A percentile compares a stretch with the other conserved stretches of the same genome.
Conservation (phyloP, 2,113 vertebrate genomes). For the Columba livia region DNA sequence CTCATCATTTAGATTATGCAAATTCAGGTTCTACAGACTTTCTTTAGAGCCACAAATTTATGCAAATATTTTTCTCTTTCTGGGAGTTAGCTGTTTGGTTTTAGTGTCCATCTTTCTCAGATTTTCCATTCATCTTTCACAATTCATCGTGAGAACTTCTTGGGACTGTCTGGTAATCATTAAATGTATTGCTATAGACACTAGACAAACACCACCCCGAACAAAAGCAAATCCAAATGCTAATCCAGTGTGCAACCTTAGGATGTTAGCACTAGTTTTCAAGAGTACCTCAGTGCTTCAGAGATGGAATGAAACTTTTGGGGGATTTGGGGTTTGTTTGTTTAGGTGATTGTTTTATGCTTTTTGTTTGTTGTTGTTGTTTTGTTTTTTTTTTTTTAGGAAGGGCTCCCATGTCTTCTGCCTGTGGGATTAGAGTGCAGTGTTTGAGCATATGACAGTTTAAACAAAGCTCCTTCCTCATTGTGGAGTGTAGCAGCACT, state of each 20-base stretch:
- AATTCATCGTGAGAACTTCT: constrained; percentile 24
- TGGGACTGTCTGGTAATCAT: neutral
- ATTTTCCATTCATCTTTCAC: constrained; percentile 39
- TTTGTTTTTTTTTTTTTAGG: neutral
- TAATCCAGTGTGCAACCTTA: neutral
- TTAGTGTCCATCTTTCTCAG: constrained; percentile 25
- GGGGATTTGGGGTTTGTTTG: neutral
- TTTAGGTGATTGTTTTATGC: neutral
- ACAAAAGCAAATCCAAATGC: neutral
- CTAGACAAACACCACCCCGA: neutral
- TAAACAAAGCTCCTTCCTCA: neutral
- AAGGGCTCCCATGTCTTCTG: neutral
- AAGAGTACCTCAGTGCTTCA: neutral
- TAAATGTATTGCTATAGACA: neutral
- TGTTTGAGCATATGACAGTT: neutral
- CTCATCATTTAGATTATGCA: constrained; percentile 67
- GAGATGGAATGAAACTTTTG: neutral
- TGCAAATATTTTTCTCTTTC: constrained; percentile 58
- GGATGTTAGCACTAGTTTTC: neutral
- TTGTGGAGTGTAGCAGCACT: neutral
- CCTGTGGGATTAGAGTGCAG: neutral
- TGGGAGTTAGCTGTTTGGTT: neutral
- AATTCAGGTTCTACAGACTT: constrained; percentile 42
- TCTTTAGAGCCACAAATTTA: constrained; percentile 40
- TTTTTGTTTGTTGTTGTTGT: too few species aligned